phyloP scores from a whole-genome alignment of 2,113 vertebrate species.

The Aramus guarauna region DNA sequence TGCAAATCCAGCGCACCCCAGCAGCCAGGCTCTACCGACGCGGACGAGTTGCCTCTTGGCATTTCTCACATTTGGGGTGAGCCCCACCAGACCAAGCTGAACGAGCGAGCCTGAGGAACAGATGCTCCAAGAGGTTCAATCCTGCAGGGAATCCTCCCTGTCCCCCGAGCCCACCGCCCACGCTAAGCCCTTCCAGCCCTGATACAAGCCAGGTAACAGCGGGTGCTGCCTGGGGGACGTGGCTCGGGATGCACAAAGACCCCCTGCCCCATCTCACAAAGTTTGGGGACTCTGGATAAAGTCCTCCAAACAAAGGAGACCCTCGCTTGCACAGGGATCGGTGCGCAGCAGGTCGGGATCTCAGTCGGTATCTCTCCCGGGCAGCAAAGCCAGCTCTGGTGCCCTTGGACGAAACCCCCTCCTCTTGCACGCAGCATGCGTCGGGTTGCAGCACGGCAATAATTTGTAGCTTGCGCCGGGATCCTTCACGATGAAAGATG shows the following conservation, averaged over 20 bases:
- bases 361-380: not conserved
- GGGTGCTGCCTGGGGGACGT: too few species aligned
- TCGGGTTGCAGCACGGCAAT: not conserved
- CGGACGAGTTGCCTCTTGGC: not conserved
- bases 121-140: not conserved
- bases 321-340: not conserved
- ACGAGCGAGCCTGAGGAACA: not conserved
- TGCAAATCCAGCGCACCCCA: not conserved
- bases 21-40: not conserved
- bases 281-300: not conserved
- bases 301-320: not conserved
- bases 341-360: not conserved
- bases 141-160: not conserved
- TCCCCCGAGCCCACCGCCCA: not conserved
- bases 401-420: constrained; percentile 15
- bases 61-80: not conserved
- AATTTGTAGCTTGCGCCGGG: constrained; percentile 37
- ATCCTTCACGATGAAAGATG: constrained; percentile 63
- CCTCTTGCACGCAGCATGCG: not conserved
- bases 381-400: not conserved
- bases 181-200: not conserved
- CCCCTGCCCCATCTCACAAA: not conserved
- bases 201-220: accelerated
- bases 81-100: accelerated
- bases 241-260: not conserved